These are phyloP conservation scores for Tauraco hartlaubi DNA, from an alignment of 2,797 vertebrate species.

Conservation along the genomic window DNA sequence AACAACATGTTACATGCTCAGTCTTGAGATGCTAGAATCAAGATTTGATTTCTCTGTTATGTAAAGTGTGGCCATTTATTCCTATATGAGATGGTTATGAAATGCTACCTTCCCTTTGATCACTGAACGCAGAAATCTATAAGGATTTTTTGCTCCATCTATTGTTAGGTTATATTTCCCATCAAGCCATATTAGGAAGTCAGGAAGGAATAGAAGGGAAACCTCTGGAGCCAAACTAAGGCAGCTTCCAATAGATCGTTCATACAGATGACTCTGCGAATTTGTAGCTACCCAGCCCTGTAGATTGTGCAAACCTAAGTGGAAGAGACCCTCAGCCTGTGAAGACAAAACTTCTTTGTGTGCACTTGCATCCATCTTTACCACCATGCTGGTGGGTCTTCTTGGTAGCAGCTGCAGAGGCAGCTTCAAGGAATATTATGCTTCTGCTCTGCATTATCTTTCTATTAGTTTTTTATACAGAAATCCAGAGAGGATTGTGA, in stretches of 20 bases:
- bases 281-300: not conserved
- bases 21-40: not conserved
- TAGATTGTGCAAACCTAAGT: not conserved
- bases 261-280: not conserved
- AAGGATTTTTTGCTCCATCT: not conserved
- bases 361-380: not conserved
- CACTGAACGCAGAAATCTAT: not conserved
- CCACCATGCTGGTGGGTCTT: not conserved
- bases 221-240: not conserved
- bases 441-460: not conserved
- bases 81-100: not conserved
- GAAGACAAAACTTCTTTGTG: not conserved
- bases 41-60: not conserved
- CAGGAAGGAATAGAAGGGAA: not conserved
- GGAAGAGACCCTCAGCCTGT: not conserved
- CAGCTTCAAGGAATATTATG: not conserved
- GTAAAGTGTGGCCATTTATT: not conserved
- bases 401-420: not conserved
- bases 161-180: not conserved
- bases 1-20: not conserved
- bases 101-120: not conserved
- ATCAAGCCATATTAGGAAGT: not conserved
- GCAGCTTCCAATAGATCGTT: not conserved
- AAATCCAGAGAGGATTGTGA: conserved; percentile 58
- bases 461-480: not conserved